Base-by-base conservation (phyloP, 2,888 invertebrate species). In the Operophtera brumata region DNA sequence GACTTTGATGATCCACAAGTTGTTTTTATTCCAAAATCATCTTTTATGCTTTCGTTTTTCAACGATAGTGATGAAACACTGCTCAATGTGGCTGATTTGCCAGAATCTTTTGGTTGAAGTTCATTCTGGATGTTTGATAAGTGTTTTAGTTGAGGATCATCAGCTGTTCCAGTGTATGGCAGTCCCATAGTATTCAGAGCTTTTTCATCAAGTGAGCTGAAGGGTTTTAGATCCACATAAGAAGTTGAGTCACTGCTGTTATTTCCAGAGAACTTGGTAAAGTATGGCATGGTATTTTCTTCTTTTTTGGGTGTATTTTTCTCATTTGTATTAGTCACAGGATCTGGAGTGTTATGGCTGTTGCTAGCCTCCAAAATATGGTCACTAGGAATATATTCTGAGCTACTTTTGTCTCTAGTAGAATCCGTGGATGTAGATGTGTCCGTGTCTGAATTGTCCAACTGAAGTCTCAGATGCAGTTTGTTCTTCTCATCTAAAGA, bases 401-500 rank as follows among this genome's bases (percentile, higher is more conserved):
- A 89, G 61, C 82, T 78, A 50, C 82, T 80, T 68, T 84, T 87
- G 11, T 86, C 87, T 62, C 80, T 77, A 2, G 77, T 71, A 3
- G 86, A 89, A 56, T 87, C 89, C 67, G 83, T 86, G 4, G 90
- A 89, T 9, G 88, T 85, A 2, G 90, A 88, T n/a, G 89, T 87
- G 49, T 90, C 90, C 7, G 89, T 90, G 50, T 90, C 90, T 0
- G 89, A 90, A 57, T 88, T 84, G 55, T 90, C 87, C 52, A 89
- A 66, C 37, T 82, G 84, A 41, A 90, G 66, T 54, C 84, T 70
- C 47, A 89, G 66, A 54, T 87, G 85, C 13, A 88, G 63, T 71
- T 86, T 87, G 61, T 86, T 87, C 70, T 85, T 89, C 61, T 89
- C 90, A 75, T 89, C 89, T 2, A 83, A 84, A 10, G 89, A 89